Evolutionary conservation across 2,888 invertebrate genomes (phyloP).

Genomic region (Ochropleura leucogaster): DNA sequence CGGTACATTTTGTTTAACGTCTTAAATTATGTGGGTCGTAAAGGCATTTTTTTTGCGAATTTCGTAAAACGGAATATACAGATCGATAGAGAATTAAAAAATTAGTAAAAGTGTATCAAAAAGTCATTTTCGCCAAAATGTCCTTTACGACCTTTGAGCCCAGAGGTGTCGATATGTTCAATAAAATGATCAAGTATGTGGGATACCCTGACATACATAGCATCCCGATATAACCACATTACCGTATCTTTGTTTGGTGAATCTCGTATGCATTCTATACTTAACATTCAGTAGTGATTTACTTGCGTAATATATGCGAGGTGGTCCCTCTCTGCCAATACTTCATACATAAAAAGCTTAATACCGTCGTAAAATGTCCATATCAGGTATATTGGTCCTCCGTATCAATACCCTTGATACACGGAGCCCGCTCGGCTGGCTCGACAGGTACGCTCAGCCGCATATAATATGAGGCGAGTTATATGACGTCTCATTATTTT

Average conservation of each 20-base stretch:
- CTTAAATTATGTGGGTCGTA: too few relatives aligned
- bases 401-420: constrained; percentile 52
- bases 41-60: too few relatives aligned
- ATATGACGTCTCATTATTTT: constrained; percentile 53
- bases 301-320: constrained; percentile 49
- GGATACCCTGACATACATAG: not conserved
- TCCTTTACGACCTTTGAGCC: too few relatives aligned
- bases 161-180: too few relatives aligned
- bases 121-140: too few relatives aligned
- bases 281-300: constrained; percentile 50
- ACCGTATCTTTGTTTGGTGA: constrained; percentile 17
- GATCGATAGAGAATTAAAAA: too few relatives aligned
- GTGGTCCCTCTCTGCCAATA: constrained; percentile 51
- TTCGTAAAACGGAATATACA: too few relatives aligned
- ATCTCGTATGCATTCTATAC: constrained; percentile 18
- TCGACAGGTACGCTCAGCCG: constrained; percentile 39
- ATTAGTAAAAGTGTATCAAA: too few relatives aligned
- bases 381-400: constrained; percentile 58
- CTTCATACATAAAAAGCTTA: constrained; percentile 68
- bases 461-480: constrained; percentile 44
- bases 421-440: constrained; percentile 32
- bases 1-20: too few relatives aligned
- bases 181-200: constrained; percentile 1
- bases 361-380: constrained; percentile 70
- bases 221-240: constrained; percentile 1